Evolutionary conservation across 2,888 invertebrate genomes (phyloP).

Genomic region (Xylophagus ater): DNA sequence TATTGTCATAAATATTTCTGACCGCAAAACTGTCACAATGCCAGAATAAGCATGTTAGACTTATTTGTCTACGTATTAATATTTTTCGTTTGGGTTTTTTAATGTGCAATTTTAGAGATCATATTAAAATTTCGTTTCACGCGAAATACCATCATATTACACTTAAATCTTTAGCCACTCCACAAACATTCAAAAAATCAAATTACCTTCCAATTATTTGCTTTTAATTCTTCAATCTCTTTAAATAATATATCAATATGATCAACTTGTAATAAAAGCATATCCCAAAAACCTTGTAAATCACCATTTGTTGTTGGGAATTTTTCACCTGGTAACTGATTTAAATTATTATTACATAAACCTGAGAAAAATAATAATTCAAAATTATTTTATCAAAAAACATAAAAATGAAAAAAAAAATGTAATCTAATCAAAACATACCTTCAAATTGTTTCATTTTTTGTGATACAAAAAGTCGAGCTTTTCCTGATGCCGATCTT

Average conservation of each 20-base stretch:
- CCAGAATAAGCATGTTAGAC: too few relatives aligned
- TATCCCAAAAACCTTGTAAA: conserved; percentile 95
- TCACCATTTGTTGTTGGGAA: conserved; percentile 85
- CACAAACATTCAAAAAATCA: too few relatives aligned
- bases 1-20: too few relatives aligned
- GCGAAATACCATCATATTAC: too few relatives aligned
- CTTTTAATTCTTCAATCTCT: conserved; percentile 51
- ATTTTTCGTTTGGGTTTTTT: too few relatives aligned
- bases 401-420: conserved; percentile 5
- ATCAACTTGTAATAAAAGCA: conserved; percentile 85
- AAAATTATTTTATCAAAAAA: conserved; percentile 17
- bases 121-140: too few relatives aligned
- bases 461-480: conserved; percentile 74
- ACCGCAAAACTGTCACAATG: too few relatives aligned
- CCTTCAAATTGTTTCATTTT: conserved; percentile 95
- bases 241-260: conserved; percentile 71
- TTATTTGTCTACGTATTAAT: too few relatives aligned
- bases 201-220: conserved; percentile 56
- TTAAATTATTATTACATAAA: conserved; percentile 53
- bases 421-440: conserved; percentile 21
- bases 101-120: too few relatives aligned
- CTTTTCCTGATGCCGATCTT: conserved; percentile 83
- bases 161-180: too few relatives aligned
- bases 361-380: conserved; percentile 36
- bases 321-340: conserved; percentile 60